Evolutionary conservation across 2,888 invertebrate species (phyloP), one percentile per base, ranked within the genome.

Genomic region (Xestia ashworthii): DNA sequence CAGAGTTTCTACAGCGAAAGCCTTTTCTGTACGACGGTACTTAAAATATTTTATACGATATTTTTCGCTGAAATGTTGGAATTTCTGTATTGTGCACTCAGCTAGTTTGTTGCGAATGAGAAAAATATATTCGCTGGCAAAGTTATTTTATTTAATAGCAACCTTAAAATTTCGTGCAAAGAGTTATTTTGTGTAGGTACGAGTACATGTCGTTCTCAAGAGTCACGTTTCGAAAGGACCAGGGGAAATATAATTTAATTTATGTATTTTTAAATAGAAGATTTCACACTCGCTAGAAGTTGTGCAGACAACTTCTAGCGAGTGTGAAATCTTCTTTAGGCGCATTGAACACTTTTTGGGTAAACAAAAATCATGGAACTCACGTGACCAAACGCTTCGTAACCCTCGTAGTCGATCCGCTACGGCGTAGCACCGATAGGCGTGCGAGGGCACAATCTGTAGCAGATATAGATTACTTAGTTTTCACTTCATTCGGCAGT

Each of bases 31-130:
- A 60, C 66, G 82, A 66, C 44, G n/a, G 76, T 64, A 71, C 79
- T 75, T 73, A 78, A 83, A 77, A 74, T 86, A 74, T 82, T 86
- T 74, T 53, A 60, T 55, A 73, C 53, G 67, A 75, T 46, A 78
- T 73, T 84, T 85, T 71, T 68, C 74, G 53, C 22, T 58, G 55
- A 71, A 74, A 77, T 74, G 50, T 66, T 32, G 69, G 25, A 55
- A 74, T 74, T 78, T 77, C 46, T 71, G 22, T 74, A 71, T 77
- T 82, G 66, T 86, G 78, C 74, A 72, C 66, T 83, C 66, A 64
- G 83, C 83, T 70, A 44, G 73, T 46, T 77, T 60, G 70, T 73
- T 73, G 25, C 44, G 66, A 74, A 86, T 82, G 73, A 66, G 46
- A 50, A 32, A 82, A 71, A 67, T 67, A n/a, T 68, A 68, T 82